These are phyloP conservation scores for Ruditapes philippinarum DNA, from an alignment of 1,140 invertebrate genomes.

Conservation along the genomic window DNA sequence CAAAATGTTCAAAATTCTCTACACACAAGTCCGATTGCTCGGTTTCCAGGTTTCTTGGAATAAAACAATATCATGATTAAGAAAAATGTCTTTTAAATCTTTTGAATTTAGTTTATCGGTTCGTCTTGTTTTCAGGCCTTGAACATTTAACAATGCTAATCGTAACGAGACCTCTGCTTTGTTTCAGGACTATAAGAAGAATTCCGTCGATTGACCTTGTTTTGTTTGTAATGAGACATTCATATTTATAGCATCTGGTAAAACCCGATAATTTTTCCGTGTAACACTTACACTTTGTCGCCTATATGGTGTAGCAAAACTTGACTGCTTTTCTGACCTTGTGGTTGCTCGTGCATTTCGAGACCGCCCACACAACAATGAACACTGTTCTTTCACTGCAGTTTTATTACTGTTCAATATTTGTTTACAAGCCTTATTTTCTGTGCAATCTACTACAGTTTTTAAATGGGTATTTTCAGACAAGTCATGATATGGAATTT, in stretches of 20 bases:
- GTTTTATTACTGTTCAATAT: no score
- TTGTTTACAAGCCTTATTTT: no score
- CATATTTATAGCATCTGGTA: background rate
- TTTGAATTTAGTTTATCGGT: background rate
- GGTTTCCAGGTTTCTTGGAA: background rate
- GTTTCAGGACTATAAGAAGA: background rate
- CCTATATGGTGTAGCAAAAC: background rate
- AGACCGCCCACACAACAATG: background rate
- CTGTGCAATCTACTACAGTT: no score
- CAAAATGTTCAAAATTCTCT: background rate
- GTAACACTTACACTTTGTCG: slow-evolving; percentile 11
- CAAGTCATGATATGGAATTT: no score
- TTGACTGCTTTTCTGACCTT: background rate
- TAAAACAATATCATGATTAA: background rate
- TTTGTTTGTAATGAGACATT: background rate
- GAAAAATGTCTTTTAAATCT: background rate
- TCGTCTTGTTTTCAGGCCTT: background rate
- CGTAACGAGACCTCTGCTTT: background rate
- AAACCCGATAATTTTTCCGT: background rate
- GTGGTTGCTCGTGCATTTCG: background rate
- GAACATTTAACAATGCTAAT: slow-evolving; percentile 14
- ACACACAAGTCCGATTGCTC: background rate
- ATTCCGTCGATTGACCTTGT: background rate
- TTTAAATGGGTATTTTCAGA: no score
- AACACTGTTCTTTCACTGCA: no score